These are phyloP conservation scores for Heloderma charlesbogerti DNA, from an alignment of 2,113 vertebrate species.

Conservation along the genomic window DNA sequence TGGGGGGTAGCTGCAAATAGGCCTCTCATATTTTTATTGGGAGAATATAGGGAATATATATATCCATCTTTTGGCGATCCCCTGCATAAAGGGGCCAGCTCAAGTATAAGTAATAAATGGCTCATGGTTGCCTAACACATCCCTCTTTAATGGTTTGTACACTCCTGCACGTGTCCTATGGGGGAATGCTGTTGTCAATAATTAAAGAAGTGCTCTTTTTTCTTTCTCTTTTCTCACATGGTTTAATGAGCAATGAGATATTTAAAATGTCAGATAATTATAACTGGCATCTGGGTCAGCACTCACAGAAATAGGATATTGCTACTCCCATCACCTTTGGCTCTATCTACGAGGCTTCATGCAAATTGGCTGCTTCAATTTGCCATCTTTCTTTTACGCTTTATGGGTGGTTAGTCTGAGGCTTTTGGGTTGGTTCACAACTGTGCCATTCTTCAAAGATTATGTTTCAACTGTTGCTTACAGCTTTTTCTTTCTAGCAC, in stretches of 20 bases:
- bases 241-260: background rate
- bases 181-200: background rate
- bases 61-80: background rate
- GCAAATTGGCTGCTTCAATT: conserved; percentile 42
- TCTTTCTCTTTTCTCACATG: background rate
- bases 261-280: background rate
- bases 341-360: conserved; percentile 7
- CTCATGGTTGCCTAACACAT: background rate
- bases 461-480: background rate
- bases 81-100: background rate
- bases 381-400: background rate
- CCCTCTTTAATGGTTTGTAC: background rate
- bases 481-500: background rate
- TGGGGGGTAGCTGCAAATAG: background rate
- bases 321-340: conserved; percentile 45
- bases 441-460: background rate
- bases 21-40: background rate
- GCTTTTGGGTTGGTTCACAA: background rate
- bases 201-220: background rate
- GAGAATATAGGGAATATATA: background rate
- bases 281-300: background rate
- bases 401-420: background rate
- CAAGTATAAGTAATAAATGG: background rate
- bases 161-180: background rate
- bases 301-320: conserved; percentile 41